Percentiles rank a stretch among this genome's conserved stretches.
These are phyloP conservation scores for Platysternon megacephalum DNA, from an alignment of 2,113 vertebrate genomes.

Conservation along the genomic window DNA sequence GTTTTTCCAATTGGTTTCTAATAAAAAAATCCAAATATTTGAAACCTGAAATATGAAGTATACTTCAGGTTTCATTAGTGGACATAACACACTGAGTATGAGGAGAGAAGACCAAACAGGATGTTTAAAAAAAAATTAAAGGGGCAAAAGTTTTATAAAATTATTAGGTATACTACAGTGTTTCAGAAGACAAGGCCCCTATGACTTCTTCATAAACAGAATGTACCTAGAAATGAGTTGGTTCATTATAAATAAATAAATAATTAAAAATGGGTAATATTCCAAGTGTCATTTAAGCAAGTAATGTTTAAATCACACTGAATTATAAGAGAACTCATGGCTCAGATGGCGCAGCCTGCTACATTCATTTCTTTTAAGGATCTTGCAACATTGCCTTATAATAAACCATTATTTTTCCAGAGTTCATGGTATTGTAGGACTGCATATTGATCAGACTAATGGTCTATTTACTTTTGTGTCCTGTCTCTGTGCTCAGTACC, in stretches of 20 bases:
- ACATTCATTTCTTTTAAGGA: not conserved
- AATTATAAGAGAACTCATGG: not conserved
- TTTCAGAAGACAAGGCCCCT: not conserved
- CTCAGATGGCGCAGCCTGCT: not conserved
- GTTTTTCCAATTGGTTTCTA: not conserved
- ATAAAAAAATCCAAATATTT: not conserved
- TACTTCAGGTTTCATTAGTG: not conserved
- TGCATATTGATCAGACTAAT: not conserved
- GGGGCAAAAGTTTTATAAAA: not conserved
- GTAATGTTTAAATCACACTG: not conserved
- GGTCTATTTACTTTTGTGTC: not conserved
- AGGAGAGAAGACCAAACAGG: not conserved
- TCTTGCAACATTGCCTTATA: not conserved
- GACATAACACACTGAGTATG: not conserved
- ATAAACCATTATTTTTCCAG: not conserved
- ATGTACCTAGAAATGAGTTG: not conserved
- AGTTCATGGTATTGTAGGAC: not conserved
- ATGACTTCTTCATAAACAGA: not conserved
- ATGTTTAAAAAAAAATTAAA: not conserved
- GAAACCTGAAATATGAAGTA: slow-evolving; percentile 4
- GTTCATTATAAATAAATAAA: not conserved
- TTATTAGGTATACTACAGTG: not conserved
- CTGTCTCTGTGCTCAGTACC: not conserved
- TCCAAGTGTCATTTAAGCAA: not conserved
- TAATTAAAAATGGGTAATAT: not conserved